Percentiles rank a stretch among this genome's conserved stretches.
Evolutionary conservation across 1,140 invertebrate species (phyloP).

Genomic region (Drosophila trapezifrons): DNA sequence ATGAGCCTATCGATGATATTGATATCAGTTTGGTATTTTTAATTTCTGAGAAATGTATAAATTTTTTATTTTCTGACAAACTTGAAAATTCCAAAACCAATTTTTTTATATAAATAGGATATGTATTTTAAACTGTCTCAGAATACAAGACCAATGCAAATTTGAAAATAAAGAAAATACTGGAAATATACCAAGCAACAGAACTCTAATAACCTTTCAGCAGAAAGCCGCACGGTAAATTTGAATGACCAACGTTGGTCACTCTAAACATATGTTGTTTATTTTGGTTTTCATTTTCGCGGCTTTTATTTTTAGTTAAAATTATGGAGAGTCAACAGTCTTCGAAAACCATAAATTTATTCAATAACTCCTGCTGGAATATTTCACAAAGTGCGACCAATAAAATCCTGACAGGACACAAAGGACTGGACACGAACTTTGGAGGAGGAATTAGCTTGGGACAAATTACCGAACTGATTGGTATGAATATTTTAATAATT

Average conservation of each 20-base stretch:
- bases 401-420: constrained; percentile 41
- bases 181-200: background rate
- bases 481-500: too few relatives aligned
- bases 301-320: background rate
- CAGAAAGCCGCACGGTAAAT: too few relatives aligned
- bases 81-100: too few relatives aligned
- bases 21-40: background rate
- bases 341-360: constrained; percentile 14
- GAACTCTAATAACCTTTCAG: background rate
- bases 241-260: background rate
- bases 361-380: constrained; percentile 33
- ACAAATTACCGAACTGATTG: constrained; percentile 52
- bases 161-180: too few relatives aligned
- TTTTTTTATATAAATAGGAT: too few relatives aligned
- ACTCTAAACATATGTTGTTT: background rate
- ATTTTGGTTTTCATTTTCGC: background rate
- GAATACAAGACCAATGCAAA: too few relatives aligned
- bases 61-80: too few relatives aligned
- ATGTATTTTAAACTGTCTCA: too few relatives aligned
- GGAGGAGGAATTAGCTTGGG: constrained; percentile 50
- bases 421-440: constrained; percentile 32
- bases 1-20: background rate
- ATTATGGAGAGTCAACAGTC: background rate
- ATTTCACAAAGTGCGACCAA: constrained; percentile 1
- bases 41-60: too few relatives aligned